These are phyloP conservation scores for Haemorhous mexicanus DNA, from an alignment of 2,113 vertebrate genomes.

Conservation along the genomic window DNA sequence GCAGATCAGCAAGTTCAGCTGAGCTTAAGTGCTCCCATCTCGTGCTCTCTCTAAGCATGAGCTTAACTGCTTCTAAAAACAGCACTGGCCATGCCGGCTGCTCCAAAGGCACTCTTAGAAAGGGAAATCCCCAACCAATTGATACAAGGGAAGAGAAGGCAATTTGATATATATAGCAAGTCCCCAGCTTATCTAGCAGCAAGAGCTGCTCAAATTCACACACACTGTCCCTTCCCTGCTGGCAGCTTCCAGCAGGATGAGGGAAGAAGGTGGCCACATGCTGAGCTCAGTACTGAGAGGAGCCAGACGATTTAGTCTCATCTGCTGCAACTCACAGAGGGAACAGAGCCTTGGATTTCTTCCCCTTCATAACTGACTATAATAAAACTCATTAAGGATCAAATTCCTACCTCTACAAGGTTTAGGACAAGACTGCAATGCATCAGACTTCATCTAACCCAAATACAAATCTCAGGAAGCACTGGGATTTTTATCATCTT, in stretches of 20 bases:
- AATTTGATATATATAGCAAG: constrained; percentile 1
- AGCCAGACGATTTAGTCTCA: not conserved
- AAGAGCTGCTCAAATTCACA: not conserved
- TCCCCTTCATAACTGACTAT: not conserved
- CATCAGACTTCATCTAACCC: not conserved
- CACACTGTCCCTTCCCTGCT: not conserved
- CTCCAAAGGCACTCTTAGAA: not conserved
- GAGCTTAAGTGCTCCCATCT: not conserved
- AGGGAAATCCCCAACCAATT: constrained; percentile 39
- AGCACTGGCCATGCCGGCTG: not conserved
- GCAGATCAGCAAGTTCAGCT: constrained; percentile 9
- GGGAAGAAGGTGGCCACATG: not conserved
- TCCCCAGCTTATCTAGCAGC: not conserved
- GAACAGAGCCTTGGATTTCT: not conserved
- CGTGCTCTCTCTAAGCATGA: not conserved
- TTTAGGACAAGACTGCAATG: not conserved
- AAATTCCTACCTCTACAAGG: not conserved
- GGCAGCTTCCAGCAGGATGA: not conserved
- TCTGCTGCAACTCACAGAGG: not conserved
- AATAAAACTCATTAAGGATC: not conserved
- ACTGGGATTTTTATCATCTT: not conserved
- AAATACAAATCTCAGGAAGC: not conserved
- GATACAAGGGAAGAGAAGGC: not conserved
- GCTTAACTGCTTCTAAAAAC: constrained; percentile 22
- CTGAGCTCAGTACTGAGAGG: fast-evolving